Percentiles rank a stretch among this genome's conserved stretches.
Evolutionary conservation across 2,797 vertebrate species (phyloP).

Genomic region (Poeciliopsis infans): DNA sequence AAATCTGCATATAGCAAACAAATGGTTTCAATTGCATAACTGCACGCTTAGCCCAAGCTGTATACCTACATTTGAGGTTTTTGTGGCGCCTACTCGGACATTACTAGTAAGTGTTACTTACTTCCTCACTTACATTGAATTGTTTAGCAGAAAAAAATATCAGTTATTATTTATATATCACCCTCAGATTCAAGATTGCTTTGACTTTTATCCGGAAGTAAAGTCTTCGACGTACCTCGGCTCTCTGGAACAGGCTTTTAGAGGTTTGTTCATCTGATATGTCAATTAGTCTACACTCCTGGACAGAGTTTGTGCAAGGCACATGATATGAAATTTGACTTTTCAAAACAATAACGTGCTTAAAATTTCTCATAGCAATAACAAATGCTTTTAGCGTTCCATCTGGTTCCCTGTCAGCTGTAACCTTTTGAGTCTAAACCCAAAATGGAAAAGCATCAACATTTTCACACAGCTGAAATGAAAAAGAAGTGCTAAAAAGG

Average conservation of each 20-base stretch:
- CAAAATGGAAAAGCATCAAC: not conserved
- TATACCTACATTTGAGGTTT: not conserved
- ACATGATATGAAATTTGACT: not conserved
- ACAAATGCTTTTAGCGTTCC: not conserved
- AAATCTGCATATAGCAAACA: not conserved
- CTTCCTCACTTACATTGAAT: conserved; percentile 37
- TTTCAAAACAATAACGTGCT: not conserved
- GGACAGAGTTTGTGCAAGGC: not conserved
- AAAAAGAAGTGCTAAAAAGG: not conserved
- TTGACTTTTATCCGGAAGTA: conserved; percentile 61
- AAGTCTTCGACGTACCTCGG: conserved; percentile 32
- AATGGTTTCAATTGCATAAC: not conserved
- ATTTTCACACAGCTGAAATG: not conserved
- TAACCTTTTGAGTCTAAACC: not conserved
- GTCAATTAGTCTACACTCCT: conserved; percentile 2
- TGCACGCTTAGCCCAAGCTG: not conserved
- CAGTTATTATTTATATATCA: conserved; percentile 70
- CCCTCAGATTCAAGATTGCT: conserved; percentile 57
- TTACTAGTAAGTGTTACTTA: not conserved
- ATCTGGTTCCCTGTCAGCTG: not conserved
- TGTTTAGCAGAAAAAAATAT: conserved; percentile 47
- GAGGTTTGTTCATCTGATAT: conserved; percentile 21
- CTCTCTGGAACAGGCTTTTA: conserved; percentile 52
- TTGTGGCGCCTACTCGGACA: not conserved
- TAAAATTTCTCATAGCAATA: not conserved